Evolutionary conservation across 2,888 invertebrate genomes (phyloP).

Genomic region (Sthenelais limicola): DNA sequence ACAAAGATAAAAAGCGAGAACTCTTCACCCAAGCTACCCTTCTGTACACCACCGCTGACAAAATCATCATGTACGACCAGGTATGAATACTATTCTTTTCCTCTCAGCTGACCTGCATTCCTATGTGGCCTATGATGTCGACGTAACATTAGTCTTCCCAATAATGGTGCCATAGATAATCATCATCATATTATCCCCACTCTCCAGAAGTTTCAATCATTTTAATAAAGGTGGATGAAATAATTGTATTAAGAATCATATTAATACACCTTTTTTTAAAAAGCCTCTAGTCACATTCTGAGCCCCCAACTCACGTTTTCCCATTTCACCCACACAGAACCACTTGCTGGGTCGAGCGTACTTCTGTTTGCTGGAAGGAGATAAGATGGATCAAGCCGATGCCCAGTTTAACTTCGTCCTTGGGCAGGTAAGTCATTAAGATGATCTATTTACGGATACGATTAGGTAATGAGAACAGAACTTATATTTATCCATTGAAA

Average conservation of each 20-base stretch:
- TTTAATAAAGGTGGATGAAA: too few relatives aligned
- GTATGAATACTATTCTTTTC: conserved; percentile 72
- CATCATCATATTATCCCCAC: too few relatives aligned
- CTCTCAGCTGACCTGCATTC: neutral
- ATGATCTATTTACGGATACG: too few relatives aligned
- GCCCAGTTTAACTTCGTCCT: conserved; percentile 99
- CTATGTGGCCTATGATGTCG: neutral
- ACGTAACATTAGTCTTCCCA: too few relatives aligned
- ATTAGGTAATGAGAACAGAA: too few relatives aligned
- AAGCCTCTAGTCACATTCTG: too few relatives aligned
- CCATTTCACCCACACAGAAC: conserved; percentile 84
- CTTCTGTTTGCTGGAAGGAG: conserved; percentile 97
- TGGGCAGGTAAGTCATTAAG: conserved; percentile 78
- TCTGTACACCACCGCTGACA: conserved; percentile 98
- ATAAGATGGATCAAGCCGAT: conserved; percentile 99
- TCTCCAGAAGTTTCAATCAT: too few relatives aligned
- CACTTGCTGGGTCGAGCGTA: conserved; percentile 98
- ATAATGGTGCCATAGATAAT: too few relatives aligned
- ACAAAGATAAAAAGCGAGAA: conserved; percentile 92
- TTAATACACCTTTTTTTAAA: too few relatives aligned
- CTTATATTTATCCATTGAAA: too few relatives aligned
- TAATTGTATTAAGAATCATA: too few relatives aligned
- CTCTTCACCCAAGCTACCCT: conserved; percentile 93
- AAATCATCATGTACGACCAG: conserved; percentile 99
- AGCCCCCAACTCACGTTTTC: too few relatives aligned